Evolutionary conservation across 1,140 invertebrate genomes (phyloP), one percentile per base, ranked within the genome.

Genomic region (Cyphomyrmex costatus): DNA sequence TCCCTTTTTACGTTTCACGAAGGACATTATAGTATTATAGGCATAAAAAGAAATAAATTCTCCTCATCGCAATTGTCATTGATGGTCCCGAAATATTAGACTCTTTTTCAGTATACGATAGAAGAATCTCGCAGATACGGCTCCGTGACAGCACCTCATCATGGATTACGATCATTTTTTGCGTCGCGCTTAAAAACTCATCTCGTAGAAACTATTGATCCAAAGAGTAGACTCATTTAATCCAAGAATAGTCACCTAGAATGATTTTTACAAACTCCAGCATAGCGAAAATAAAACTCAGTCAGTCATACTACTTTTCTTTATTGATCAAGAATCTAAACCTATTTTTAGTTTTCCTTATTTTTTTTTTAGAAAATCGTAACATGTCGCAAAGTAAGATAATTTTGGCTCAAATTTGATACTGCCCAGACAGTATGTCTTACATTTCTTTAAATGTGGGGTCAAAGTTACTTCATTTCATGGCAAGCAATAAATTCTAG

Each of bases 1-100:
- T 73, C n/a, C 36, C 4, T 66, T 73, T 60, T 82, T 58, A 46
- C 36, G 8, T 74, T 60, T 27, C 36, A n/a, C 53, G 53, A 21
- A 49, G 6, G n/a, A 46, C 42, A 46, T 74, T 82, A 71, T 21
- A 46, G 24, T 58, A 42, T 8, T 42, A 42, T 42, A 21, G 12
- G 10, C 16, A 42, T 36, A 68, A 36, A 70, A 33, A 14, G 10
- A 73, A 60, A 30, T 73, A 7, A 82, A 70, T 14, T 53, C 33
- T 51, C 46, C 24, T 0, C 14, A 4, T 14, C 42, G n/a, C 42
- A 51, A 33, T n/a, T 60, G 8, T 79, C 42, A 24, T 46, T 68
- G 61, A 53, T 66, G 77, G 56, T 53, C 24, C 16, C 36, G 21
- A 70, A 56, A 66, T 24, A 8, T 36, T 51, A 79, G n/a, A 36